Conservation (phyloP, 2,797 vertebrate species). For the Protosalanx chinensis region DNA sequence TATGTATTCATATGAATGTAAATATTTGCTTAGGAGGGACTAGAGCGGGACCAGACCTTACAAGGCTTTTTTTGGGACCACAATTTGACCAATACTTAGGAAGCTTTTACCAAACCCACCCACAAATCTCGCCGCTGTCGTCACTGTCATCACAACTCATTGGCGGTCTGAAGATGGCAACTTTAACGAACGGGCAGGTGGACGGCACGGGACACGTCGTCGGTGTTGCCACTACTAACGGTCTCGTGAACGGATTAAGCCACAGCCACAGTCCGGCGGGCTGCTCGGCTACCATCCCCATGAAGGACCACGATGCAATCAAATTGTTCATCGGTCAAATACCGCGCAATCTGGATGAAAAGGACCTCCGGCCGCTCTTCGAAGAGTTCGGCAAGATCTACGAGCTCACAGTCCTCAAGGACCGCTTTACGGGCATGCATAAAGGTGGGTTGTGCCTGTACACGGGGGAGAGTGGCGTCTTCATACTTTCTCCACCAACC, state of each 20-base stretch:
- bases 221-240: slow-evolving; percentile 88
- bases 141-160: slow-evolving; percentile 58
- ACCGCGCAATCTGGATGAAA: slow-evolving; percentile 99
- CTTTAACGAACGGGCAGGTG: slow-evolving; percentile 99
- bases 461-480: not conserved
- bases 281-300: slow-evolving; percentile 94
- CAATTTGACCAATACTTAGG: slow-evolving; percentile 64
- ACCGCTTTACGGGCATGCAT: slow-evolving; percentile 99
- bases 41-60: slow-evolving; percentile 64
- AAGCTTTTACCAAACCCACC: slow-evolving; percentile 47
- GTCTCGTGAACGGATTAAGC: slow-evolving; percentile 99
- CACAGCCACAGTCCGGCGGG: slow-evolving; percentile 96
- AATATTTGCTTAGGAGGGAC: slow-evolving; percentile 72
- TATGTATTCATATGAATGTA: slow-evolving; percentile 72
- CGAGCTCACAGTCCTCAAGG: slow-evolving; percentile 98
- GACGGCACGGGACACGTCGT: slow-evolving; percentile 90
- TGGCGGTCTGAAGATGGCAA: slow-evolving; percentile 90
- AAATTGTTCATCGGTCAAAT: slow-evolving; percentile 99
- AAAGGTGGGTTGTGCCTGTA: slow-evolving; percentile 77
- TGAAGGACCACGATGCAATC: slow-evolving; percentile 99
- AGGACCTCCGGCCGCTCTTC: slow-evolving; percentile 98
- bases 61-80: slow-evolving; percentile 55
- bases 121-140: slow-evolving; percentile 46
- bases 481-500: not conserved
- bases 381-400: slow-evolving; percentile 99